Base-by-base conservation (phyloP, 2,888 invertebrate species). In the Gastracanthus pulcherrimus region DNA sequence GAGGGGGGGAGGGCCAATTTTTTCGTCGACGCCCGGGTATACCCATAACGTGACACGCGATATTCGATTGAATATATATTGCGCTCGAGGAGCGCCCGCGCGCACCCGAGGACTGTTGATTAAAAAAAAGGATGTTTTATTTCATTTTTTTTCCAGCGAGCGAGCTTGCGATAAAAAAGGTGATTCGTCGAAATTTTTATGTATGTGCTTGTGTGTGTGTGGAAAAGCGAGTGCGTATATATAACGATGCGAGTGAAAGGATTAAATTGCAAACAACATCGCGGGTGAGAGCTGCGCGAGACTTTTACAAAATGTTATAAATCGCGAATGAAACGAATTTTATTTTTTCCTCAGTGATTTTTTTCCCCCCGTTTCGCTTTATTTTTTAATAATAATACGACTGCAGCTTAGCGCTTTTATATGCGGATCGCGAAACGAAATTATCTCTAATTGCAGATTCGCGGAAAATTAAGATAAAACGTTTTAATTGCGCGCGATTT, bases 221-320 rank as follows among this genome's bases (percentile, higher is more conserved):
- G n/a, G n/a, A n/a, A 55, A 26, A 55, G 34, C 41, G 26, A 9
- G 16, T 13, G 29, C 31, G 72, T 41, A n/a, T 62, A 9, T 48
- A 48, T 62, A 67, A 64, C 66, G 67, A 74, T 48, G 36, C 67
- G 72, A 80, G 34, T 80, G 76, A 80, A 82, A 80, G 80, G 82
- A 82, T 82, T 80, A 82, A 80, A 82, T 80, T 82, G 82, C 79
- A 80, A 82, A 80, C 80, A 71, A 74, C 76, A 76, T 71, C 70
- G 67, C 29, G 38, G 38, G 26, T 19, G 16, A 7, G 62, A 69
- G 70, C n/a, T n/a, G n/a, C 16, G 70, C 36, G 70, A 74, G 55
- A 66, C 62, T 71, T 81, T 79, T 76, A 72, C 76, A 72, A 79
- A 82, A 80, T 79, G 36, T 71, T 74, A 76, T 76, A 76, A 79